These are phyloP conservation scores for Procambarus virginalis DNA, from an alignment of 1,140 invertebrate genomes.

Conservation along the genomic window DNA sequence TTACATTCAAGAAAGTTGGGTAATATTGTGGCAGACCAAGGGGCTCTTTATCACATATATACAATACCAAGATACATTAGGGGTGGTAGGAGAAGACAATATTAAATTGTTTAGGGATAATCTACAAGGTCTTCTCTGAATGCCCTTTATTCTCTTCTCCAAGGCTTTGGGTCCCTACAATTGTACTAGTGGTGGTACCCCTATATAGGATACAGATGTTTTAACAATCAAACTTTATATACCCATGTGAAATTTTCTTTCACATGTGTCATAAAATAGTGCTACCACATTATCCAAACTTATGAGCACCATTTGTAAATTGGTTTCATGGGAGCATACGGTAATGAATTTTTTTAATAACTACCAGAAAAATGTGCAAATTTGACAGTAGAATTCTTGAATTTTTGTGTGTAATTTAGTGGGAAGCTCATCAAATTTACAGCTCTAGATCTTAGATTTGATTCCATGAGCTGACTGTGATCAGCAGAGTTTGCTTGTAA, in stretches of 20 bases:
- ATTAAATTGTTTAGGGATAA: too few relatives aligned
- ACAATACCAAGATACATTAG: neutral
- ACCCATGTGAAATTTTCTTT: neutral
- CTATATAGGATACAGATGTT: too few relatives aligned
- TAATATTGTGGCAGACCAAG: constrained; percentile 29
- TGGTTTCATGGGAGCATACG: neutral
- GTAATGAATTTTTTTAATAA: neutral
- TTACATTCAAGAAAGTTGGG: constrained; percentile 5
- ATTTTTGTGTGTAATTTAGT: neutral
- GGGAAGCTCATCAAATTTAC: neutral
- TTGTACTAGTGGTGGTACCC: too few relatives aligned
- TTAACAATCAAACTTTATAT: neutral
- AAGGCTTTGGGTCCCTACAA: too few relatives aligned
- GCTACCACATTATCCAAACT: constrained; percentile 5
- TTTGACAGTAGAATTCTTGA: neutral
- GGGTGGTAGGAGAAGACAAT: too few relatives aligned
- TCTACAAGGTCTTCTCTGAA: too few relatives aligned
- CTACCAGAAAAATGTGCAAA: neutral
- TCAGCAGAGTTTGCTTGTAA: neutral
- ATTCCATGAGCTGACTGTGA: neutral
- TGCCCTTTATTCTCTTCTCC: too few relatives aligned
- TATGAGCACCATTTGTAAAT: neutral
- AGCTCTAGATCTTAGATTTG: neutral
- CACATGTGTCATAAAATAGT: neutral
- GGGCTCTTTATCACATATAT: constrained; percentile 1